Evolutionary conservation across 2,797 vertebrate species (phyloP), one percentile per base, ranked within the genome.

Genomic region (Botia kubotai): DNA sequence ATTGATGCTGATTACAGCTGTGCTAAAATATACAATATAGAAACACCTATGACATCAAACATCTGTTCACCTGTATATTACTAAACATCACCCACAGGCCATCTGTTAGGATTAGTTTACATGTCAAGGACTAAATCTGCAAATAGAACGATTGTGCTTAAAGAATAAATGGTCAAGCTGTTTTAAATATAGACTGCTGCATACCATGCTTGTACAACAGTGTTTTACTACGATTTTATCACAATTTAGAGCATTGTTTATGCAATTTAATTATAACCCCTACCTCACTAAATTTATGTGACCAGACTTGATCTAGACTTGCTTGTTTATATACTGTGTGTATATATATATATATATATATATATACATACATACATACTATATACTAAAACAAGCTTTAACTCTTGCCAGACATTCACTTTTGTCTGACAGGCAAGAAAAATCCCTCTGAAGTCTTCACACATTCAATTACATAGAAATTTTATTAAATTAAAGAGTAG

Each of bases 391-490:
- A 26, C 23, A 26, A 26, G 23, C 23, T 26, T 26, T 26, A 26
- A 26, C 23, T 26, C 23, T 26, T 26, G 23, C 23, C 39, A 23
- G 46, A 76, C 70, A 79, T 80, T 75, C 65, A 70, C 73, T 75
- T 66, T 84, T 19, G 70, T 77, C 72, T 80, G 72, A 79, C 69
- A 77, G 72, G 65, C 65, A 16, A 33, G 72, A 50, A 71, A 79
- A 74, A 63, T 73, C 79, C 71, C 60, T 85, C 73, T 83, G 82
- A 87, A 83, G 83, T 83, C 72, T 81, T 81, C 79, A 80, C 21
- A 77, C 83, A 70, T 83, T 76, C 72, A 80, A 82, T 85, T 81
- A 66, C 80, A 81, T 58, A 1, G 23, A 26, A 26, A 26, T 26
- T 26, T 26, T 1, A 26, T 26, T 26, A 26, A 26, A 26, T 26